A percentile compares a stretch with the other conserved stretches of the same genome.
phyloP scores from a whole-genome alignment of 1,140 invertebrate species.

The Stegodyphus dumicola region DNA sequence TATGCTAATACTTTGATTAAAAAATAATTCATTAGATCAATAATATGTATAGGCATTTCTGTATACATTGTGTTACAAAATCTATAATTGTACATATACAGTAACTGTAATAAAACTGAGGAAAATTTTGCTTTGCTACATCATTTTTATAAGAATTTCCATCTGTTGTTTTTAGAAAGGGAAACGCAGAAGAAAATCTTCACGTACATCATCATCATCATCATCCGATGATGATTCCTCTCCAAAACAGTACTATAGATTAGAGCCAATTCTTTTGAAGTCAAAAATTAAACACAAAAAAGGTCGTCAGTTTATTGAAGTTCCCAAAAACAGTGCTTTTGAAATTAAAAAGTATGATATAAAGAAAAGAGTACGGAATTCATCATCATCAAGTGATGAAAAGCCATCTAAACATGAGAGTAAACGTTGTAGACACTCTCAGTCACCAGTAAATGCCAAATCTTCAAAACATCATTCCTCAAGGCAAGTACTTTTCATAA shows the following conservation, averaged over 20 bases:
- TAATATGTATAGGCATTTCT: no score
- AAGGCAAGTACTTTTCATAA: neutral
- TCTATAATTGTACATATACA: no score
- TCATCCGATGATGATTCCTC: slow-evolving; percentile 36
- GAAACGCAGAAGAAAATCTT: slow-evolving; percentile 20
- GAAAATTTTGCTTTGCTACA: no score
- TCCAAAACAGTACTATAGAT: slow-evolving; percentile 41
- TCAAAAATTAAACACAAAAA: slow-evolving; percentile 42
- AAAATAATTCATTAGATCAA: no score
- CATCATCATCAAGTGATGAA: neutral
- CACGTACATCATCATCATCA: slow-evolving; percentile 1
- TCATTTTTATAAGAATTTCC: no score
- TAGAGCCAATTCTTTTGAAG: slow-evolving; percentile 53
- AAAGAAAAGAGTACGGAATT: slow-evolving; percentile 29
- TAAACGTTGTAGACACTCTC: slow-evolving; percentile 11
- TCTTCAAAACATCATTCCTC: slow-evolving; percentile 9
- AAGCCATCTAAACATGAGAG: neutral
- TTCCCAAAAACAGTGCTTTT: slow-evolving; percentile 32
- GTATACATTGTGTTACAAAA: no score
- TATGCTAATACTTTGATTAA: no score
- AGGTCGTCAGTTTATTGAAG: slow-evolving; percentile 36
- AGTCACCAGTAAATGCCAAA: neutral
- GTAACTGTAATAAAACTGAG: no score
- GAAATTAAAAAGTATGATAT: slow-evolving; percentile 44
- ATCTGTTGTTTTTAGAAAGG: slow-evolving; percentile 22